phyloP scores from a whole-genome alignment of 1,140 invertebrate species.

The Helicoverpa zea region DNA sequence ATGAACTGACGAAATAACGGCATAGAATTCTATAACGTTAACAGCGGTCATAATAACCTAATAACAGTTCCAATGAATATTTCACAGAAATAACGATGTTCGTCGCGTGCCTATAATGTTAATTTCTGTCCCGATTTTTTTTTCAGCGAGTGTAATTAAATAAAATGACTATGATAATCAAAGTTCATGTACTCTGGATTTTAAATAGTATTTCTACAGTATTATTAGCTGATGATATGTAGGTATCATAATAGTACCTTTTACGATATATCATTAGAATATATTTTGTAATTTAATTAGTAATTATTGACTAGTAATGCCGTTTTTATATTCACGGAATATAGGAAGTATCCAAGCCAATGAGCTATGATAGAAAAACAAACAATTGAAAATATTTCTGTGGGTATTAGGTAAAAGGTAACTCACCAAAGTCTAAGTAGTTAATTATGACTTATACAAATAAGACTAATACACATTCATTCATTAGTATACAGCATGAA shows the following conservation, averaged over 20 bases:
- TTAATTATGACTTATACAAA: conserved; percentile 51
- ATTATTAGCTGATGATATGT: not conserved
- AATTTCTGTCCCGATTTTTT: conserved; percentile 18
- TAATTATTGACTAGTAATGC: too few species aligned
- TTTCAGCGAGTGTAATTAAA: conserved; percentile 21
- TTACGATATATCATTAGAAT: too few species aligned
- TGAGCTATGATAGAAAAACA: not conserved
- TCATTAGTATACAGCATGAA: conserved; percentile 72
- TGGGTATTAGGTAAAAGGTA: not conserved
- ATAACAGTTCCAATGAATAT: conserved; percentile 28
- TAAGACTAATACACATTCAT: conserved; percentile 62
- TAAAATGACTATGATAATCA: conserved; percentile 1
- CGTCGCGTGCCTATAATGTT: conserved; percentile 30
- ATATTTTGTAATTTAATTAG: too few species aligned
- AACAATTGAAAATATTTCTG: not conserved
- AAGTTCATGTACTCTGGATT: not conserved
- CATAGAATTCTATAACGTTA: conserved; percentile 42
- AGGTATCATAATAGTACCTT: not conserved
- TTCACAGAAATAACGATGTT: conserved; percentile 22
- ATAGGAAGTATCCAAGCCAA: not conserved
- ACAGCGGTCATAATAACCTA: conserved; percentile 30
- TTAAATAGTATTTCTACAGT: not conserved
- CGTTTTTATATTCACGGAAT: too few species aligned
- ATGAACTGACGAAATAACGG: conserved; percentile 70
- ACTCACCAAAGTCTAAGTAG: conserved; percentile 15